Percentiles rank a stretch among this genome's conserved stretches.
Evolutionary conservation across 2,797 vertebrate species (phyloP).

Genomic region (Glyptemys insculpta): DNA sequence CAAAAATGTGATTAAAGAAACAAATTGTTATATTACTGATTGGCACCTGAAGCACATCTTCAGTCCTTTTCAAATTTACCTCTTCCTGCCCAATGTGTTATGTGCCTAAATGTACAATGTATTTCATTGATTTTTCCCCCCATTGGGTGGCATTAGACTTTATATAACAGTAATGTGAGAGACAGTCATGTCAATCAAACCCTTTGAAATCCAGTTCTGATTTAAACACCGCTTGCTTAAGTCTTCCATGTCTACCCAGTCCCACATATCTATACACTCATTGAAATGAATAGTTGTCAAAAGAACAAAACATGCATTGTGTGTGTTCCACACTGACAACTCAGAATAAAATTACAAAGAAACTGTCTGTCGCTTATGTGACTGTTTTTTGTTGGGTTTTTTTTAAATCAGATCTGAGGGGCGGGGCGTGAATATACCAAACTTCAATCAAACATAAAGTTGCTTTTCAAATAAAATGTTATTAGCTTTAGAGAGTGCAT

Average conservation of each 20-base stretch:
- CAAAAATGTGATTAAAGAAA: neutral
- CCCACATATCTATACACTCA: conserved; percentile 27
- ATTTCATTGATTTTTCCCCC: neutral
- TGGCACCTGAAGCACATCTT: neutral
- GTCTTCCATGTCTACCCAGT: conserved; percentile 39
- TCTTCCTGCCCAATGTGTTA: neutral
- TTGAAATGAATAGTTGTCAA: conserved; percentile 75
- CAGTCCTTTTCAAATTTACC: neutral
- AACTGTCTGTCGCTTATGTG: conserved; percentile 16
- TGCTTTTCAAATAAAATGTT: neutral
- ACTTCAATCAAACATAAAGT: conserved; percentile 24
- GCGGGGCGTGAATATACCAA: neutral
- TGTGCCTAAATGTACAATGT: neutral
- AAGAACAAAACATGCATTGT: conserved; percentile 63
- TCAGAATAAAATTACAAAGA: conserved; percentile 41
- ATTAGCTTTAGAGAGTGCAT: neutral
- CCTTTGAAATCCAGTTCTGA: conserved; percentile 23
- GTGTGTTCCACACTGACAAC: conserved; percentile 39
- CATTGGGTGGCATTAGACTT: conserved; percentile 14
- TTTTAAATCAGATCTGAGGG: neutral
- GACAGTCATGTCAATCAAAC: conserved; percentile 16
- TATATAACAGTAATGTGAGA: neutral
- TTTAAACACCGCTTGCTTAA: conserved; percentile 56
- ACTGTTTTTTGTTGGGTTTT: neutral
- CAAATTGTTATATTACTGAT: neutral